Evolutionary conservation across 2,888 invertebrate species (phyloP).

Genomic region (Ochropleura leucogaster): DNA sequence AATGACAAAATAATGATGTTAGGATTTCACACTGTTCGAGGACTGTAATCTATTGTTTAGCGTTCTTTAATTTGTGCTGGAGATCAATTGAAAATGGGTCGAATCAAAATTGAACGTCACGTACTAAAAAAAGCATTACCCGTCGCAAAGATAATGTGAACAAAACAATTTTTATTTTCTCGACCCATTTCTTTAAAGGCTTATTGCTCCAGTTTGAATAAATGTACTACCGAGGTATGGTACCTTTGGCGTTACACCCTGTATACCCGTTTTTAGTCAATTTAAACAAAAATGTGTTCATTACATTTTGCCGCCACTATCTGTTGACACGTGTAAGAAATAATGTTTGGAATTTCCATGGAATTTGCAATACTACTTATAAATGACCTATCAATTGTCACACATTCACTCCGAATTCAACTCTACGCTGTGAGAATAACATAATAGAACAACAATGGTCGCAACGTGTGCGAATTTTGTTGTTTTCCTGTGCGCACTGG

Average conservation of each 20-base stretch:
- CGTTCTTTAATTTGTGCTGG: not conserved
- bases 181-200: not conserved
- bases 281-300: not conserved
- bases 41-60: not conserved
- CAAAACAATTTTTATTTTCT: not conserved
- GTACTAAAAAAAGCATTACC: too few species aligned
- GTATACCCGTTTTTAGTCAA: not conserved
- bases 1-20: too few species aligned
- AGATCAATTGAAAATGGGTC: too few species aligned
- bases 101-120: too few species aligned
- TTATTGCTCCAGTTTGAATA: not conserved
- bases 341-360: slow-evolving; percentile 1
- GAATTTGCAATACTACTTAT: slow-evolving; percentile 12
- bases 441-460: slow-evolving; percentile 15
- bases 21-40: too few species aligned
- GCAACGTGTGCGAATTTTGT: not conserved
- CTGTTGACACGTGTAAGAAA: not conserved
- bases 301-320: not conserved
- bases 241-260: not conserved
- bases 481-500: slow-evolving; percentile 1
- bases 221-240: not conserved
- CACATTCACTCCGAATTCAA: slow-evolving; percentile 6
- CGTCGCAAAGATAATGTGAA: too few species aligned
- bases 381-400: not conserved
- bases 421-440: not conserved